Evolutionary conservation across 2,113 vertebrate genomes (phyloP).

Genomic region (Morphnarchus princeps): DNA sequence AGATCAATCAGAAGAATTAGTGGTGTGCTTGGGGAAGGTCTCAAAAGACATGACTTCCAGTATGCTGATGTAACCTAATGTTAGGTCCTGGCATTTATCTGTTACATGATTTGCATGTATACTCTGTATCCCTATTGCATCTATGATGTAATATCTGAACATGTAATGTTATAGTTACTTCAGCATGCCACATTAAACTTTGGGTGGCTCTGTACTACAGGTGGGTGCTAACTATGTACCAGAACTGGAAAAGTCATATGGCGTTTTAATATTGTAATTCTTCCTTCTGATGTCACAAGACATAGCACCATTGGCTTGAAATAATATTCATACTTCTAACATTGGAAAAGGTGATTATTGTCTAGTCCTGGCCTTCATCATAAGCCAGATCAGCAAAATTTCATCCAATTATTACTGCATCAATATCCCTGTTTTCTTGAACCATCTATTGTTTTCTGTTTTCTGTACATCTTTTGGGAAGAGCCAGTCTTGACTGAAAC

Average conservation of each 20-base stretch:
- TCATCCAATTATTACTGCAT: not conserved
- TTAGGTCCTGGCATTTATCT: not conserved
- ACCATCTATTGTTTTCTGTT: not conserved
- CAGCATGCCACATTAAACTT: not conserved
- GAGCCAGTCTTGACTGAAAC: not conserved
- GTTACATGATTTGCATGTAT: not conserved
- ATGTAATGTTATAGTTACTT: not conserved
- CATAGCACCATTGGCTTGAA: not conserved
- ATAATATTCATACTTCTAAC: not conserved
- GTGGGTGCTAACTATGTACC: not conserved
- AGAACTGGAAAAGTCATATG: not conserved
- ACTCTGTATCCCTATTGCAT: not conserved
- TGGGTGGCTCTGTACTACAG: not conserved
- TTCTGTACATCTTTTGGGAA: not conserved
- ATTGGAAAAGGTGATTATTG: not conserved
- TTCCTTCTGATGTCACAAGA: not conserved
- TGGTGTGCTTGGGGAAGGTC: not conserved
- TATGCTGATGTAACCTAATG: not conserved
- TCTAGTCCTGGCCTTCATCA: not conserved
- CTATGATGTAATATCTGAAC: not conserved
- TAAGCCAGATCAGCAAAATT: not conserved
- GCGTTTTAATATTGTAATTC: not conserved
- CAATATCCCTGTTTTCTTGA: not conserved
- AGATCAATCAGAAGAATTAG: not conserved
- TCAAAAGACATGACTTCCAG: not conserved